These are phyloP conservation scores for Megastigmus dorsalis DNA, from an alignment of 2,888 invertebrate species.

Conservation along the genomic window DNA sequence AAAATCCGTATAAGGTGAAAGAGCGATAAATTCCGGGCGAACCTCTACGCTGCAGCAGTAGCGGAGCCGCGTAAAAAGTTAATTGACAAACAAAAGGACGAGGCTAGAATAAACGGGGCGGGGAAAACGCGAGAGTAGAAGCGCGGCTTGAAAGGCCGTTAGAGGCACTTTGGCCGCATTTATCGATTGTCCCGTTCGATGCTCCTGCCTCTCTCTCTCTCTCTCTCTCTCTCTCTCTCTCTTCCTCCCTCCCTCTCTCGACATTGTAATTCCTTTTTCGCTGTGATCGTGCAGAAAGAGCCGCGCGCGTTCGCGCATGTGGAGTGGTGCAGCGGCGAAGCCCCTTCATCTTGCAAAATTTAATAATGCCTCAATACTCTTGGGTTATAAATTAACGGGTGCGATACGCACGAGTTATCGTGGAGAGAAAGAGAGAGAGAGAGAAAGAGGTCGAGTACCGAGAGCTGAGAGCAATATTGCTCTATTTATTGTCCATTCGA, in stretches of 20 bases:
- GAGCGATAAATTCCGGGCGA: slow-evolving; percentile 35
- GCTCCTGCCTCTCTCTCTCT: background rate
- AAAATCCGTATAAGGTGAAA: slow-evolving; percentile 25
- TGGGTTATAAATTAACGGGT: slow-evolving; percentile 61
- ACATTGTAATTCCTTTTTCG: slow-evolving; percentile 36
- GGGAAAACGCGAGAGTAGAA: too few species aligned
- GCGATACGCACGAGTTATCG: background rate
- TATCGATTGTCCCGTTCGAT: slow-evolving; percentile 28
- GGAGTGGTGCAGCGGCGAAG: too few species aligned
- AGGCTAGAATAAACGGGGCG: slow-evolving; percentile 15
- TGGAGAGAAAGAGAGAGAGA: too few species aligned
- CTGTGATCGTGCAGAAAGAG: background rate
- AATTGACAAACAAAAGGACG: slow-evolving; percentile 50
- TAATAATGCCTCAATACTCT: slow-evolving; percentile 64
- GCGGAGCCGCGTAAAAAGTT: slow-evolving; percentile 48
- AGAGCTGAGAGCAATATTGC: slow-evolving; percentile 62
- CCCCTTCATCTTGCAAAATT: slow-evolving; percentile 54
- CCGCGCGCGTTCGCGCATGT: background rate
- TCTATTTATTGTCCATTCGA: slow-evolving; percentile 65
- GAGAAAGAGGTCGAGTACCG: too few species aligned
- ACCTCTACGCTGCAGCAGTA: too few species aligned
- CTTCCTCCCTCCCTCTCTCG: background rate
- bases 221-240: background rate
- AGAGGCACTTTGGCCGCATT: slow-evolving; percentile 21
- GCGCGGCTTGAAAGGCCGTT: slow-evolving; percentile 15